Evolutionary conservation across 2,888 invertebrate species (phyloP), one percentile per base, ranked within the genome.

Genomic region (Nudaria mundana): DNA sequence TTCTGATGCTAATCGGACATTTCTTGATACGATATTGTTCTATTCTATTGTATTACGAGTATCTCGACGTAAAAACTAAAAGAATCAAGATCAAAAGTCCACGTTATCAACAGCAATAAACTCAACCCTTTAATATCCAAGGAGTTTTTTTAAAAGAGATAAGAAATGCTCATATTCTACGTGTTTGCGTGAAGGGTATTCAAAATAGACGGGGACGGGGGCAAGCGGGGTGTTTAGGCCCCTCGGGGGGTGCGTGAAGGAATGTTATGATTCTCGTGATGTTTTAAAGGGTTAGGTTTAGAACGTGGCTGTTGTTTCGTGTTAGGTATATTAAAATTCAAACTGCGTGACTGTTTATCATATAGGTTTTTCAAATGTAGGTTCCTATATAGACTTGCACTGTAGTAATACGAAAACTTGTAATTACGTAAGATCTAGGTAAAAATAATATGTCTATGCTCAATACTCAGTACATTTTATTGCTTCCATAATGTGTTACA

Each of bases 191-290:
- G 42, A 20, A 12, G 34, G 37, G 42, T 38, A 43, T 43, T 43
- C 42, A 38, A 43, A 43, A 38, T 38, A 43, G 37, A 28, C 11
- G 32, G 16, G 12, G n/a, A n/a, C 8, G 30, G 28, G 20, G 36
- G 40, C 16, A 14, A 11, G 12, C 20, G 6, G 22, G 12, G n/a
- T 11, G 29, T 20, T 23, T 14, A 24, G 10, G 18, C 12, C 13
- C 37, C 24, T 6, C 25, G 23, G 37, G 37, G 29, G n/a, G 31
- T 18, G 31, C 49, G 44, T 41, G 53, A 24, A 40, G 38, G 43
- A 50, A 52, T 53, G 56, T 36, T 42, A 40, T 44, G 31, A 36
- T 30, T 31, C 42, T 37, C 25, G 33, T 40, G 39, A 31, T 42
- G 44, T 31, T 38, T 32, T 30, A 28, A 50, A 42, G 44, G 12